Percentiles rank a stretch among this genome's conserved stretches.
Evolutionary conservation across 2,113 vertebrate genomes (phyloP).

Genomic region (Coptodon rendalli): DNA sequence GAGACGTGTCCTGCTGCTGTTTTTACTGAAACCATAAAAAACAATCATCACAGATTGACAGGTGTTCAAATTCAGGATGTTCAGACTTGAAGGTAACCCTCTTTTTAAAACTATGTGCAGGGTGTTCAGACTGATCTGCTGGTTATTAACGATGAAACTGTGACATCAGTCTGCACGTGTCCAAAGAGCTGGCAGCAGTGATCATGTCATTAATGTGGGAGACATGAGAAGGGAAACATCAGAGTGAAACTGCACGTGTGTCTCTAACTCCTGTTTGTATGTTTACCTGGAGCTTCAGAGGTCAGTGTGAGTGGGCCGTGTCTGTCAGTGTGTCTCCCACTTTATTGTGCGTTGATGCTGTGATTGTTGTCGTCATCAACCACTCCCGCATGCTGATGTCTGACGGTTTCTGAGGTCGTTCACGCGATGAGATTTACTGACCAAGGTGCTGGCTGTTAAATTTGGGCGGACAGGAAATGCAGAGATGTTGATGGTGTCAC

Average conservation of each 20-base stretch:
- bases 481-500: not conserved
- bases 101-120: rapidly evolving
- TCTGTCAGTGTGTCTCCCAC: not conserved
- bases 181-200: not conserved
- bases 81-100: not conserved
- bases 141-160: not conserved
- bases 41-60: not conserved
- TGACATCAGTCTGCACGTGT: not conserved
- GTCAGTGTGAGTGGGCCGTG: not conserved
- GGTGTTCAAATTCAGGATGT: not conserved
- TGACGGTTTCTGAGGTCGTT: not conserved
- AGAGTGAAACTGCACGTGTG: not conserved
- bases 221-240: too few species aligned
- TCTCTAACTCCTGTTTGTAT: not conserved
- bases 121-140: not conserved
- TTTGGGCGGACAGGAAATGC: not conserved
- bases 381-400: not conserved
- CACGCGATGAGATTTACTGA: not conserved
- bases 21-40: not conserved
- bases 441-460: not conserved
- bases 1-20: not conserved
- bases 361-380: not conserved
- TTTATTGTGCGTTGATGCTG: not conserved
- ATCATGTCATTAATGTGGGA: not conserved
- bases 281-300: not conserved